Conservation (phyloP, 2,797 vertebrate species). For the Saxicola maurus region DNA sequence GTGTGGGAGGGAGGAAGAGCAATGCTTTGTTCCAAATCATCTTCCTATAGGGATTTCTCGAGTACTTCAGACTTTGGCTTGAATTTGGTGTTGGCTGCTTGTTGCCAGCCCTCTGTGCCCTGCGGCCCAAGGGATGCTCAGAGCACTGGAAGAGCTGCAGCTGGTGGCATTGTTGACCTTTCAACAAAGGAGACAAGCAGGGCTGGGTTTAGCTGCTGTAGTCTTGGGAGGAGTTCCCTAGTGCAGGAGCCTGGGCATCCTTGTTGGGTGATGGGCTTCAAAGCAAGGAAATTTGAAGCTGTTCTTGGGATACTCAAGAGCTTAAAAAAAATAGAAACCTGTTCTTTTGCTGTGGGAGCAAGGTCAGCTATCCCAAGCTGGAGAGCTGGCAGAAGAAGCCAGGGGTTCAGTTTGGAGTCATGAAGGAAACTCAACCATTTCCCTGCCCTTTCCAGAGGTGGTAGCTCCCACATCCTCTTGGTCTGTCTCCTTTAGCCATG, state of each 20-base stretch:
- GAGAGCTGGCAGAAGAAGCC: background rate
- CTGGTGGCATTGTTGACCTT: background rate
- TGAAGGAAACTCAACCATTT: background rate
- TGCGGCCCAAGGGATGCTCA: background rate
- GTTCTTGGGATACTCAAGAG: background rate
- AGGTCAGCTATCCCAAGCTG: background rate
- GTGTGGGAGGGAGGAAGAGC: background rate
- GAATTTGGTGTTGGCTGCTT: background rate
- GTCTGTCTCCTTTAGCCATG: background rate
- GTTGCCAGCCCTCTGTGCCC: background rate
- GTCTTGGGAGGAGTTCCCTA: background rate
- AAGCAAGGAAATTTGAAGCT: background rate
- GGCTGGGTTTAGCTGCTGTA: background rate
- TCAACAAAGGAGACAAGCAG: background rate
- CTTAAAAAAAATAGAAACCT: background rate
- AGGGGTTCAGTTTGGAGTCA: background rate
- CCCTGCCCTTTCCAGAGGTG: background rate
- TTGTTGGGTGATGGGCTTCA: background rate
- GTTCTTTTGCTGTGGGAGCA: background rate
- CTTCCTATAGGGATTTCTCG: background rate
- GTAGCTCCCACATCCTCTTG: background rate
- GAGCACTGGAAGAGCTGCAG: fast-evolving
- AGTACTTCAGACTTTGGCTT: background rate
- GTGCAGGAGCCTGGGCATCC: background rate
- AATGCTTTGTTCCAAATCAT: background rate